Evolutionary conservation across 2,797 vertebrate species (phyloP), one percentile per base, ranked within the genome.

Genomic region (Schizopygopsis pylzovi): DNA sequence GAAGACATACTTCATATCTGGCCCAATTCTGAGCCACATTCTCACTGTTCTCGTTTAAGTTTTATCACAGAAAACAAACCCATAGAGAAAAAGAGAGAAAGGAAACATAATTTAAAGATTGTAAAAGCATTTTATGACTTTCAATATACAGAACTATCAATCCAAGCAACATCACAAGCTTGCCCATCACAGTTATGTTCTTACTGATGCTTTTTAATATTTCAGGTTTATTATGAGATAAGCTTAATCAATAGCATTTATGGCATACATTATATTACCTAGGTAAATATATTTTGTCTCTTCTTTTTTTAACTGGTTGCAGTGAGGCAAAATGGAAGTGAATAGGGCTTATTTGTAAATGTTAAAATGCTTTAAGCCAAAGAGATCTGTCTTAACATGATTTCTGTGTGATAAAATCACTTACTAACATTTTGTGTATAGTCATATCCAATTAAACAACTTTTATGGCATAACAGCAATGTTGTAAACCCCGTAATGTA

Each of bases 51-150:
- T 28, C 1, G 16, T 10, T 37, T 37, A 65, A 10, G 43, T 37
- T 67, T 65, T 18, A 80, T 65, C 61, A 49, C 43, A 37, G 59
- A 67, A 63, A 47, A 80, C 59, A 80, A 47, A 63, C 20, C 41
- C 43, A 20, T 28, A 18, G n/a, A 12, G n/a, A 13, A 4, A 45
- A 16, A 28, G n/a, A 41, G 11, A 41, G 59, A 25, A 33, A 16
- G 16, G 13, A 12, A 71, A n/a, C 1, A 56, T 75, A 12, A 18
- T 39, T 41, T 9, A 39, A 13, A 33, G 61, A 77, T 20, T 28
- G 43, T 63, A 52, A 63, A 39, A 81, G 16, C 15, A 33, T 59
- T 81, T 81, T 41, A 86, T 81, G 65, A 71, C 45, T 78, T 20
- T 25, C 13, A 47, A 18, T 11, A 79, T 73, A 77, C 33, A 68